Evolutionary conservation across 2,888 invertebrate species (phyloP).

Genomic region (Leptopilina drosophilae): DNA sequence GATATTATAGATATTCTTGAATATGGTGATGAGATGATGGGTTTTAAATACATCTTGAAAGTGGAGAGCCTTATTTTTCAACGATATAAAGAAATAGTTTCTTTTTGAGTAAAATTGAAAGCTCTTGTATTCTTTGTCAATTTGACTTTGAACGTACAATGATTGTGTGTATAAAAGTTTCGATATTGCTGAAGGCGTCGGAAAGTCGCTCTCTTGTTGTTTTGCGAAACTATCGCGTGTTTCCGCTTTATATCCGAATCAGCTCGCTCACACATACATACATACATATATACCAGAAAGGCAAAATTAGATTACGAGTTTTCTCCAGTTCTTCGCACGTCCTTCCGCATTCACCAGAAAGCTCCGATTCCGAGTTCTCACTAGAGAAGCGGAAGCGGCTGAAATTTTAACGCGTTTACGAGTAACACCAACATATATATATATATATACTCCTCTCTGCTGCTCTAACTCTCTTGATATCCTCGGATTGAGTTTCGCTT

Average conservation of each 20-base stretch:
- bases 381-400: constrained; percentile 43
- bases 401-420: constrained; percentile 49
- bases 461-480: neutral
- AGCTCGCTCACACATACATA: constrained; percentile 49
- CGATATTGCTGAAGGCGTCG: constrained; percentile 19
- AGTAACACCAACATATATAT: constrained; percentile 8
- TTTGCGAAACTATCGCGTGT: constrained; percentile 37
- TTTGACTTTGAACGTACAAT: constrained; percentile 23
- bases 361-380: constrained; percentile 48
- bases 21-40: no score
- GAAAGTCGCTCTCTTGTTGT: constrained; percentile 36
- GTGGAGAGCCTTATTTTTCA: neutral
- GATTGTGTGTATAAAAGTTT: constrained; percentile 37
- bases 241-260: constrained; percentile 47
- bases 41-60: no score
- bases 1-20: no score
- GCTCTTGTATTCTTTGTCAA: neutral
- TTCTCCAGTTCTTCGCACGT: constrained; percentile 52
- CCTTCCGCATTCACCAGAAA: constrained; percentile 52
- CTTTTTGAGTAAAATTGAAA: neutral
- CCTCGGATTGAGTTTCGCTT: constrained; percentile 21
- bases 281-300: constrained; percentile 22
- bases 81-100: neutral
- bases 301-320: constrained; percentile 57
- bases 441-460: neutral